Evolutionary conservation across 2,888 invertebrate genomes (phyloP).

Genomic region (Conistra vaccinii): DNA sequence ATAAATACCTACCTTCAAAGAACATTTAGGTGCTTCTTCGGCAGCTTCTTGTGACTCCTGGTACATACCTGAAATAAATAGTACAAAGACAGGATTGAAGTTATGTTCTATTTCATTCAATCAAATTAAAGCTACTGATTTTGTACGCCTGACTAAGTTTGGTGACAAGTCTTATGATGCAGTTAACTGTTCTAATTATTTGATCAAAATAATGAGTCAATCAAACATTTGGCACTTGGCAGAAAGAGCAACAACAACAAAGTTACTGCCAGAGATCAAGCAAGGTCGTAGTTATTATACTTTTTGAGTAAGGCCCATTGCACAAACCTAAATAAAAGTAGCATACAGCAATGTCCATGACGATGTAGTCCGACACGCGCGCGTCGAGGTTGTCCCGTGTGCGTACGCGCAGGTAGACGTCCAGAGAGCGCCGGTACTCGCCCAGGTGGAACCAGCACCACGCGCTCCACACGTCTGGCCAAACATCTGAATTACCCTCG

Average conservation of each 20-base stretch:
- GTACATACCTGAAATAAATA: slow-evolving; percentile 89
- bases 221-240: too few relatives aligned
- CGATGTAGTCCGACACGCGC: slow-evolving; percentile 91
- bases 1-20: slow-evolving; percentile 86
- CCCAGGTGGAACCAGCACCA: slow-evolving; percentile 99
- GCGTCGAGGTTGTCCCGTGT: slow-evolving; percentile 83
- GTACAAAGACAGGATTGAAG: neutral
- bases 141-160: neutral
- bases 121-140: neutral
- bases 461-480: slow-evolving; percentile 96
- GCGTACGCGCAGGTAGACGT: slow-evolving; percentile 91
- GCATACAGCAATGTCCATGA: slow-evolving; percentile 97
- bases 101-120: neutral
- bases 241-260: too few relatives aligned
- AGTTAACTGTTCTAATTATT: neutral
- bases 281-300: too few relatives aligned
- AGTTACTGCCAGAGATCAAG: neutral
- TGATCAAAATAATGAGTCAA: neutral
- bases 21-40: slow-evolving; percentile 92
- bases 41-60: slow-evolving; percentile 92
- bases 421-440: slow-evolving; percentile 96
- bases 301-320: too few relatives aligned
- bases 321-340: slow-evolving; percentile 96
- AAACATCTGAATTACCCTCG: slow-evolving; percentile 82
- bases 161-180: neutral